Evolutionary conservation across 1,140 invertebrate genomes (phyloP).

Genomic region (Microplitis demolitor): DNA sequence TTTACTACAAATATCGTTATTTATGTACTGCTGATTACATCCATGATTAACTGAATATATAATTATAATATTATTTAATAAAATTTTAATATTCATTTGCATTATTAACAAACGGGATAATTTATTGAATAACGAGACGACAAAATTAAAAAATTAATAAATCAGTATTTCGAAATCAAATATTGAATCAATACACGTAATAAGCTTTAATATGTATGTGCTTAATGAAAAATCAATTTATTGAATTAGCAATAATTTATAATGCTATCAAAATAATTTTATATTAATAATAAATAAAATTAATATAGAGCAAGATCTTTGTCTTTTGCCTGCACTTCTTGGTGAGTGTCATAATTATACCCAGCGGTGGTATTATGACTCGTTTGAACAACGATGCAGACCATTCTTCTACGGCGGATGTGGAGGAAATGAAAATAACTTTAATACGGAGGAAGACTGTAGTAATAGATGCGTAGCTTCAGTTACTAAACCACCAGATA

Average conservation of each 20-base stretch:
- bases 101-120: too few species aligned
- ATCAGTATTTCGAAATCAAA: too few species aligned
- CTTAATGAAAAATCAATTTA: slow-evolving; percentile 10
- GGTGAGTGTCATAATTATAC: slow-evolving; percentile 83
- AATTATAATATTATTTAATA: too few species aligned
- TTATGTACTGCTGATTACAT: too few species aligned
- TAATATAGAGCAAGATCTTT: slow-evolving; percentile 71
- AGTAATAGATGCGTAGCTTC: slow-evolving; percentile 63
- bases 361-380: slow-evolving; percentile 84
- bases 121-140: too few species aligned
- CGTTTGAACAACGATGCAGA: slow-evolving; percentile 70
- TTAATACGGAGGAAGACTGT: slow-evolving; percentile 71
- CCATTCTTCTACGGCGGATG: slow-evolving; percentile 85
- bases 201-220: too few species aligned
- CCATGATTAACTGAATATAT: too few species aligned
- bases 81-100: too few species aligned
- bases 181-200: too few species aligned
- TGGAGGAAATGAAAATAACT: slow-evolving; percentile 83
- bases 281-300: slow-evolving; percentile 1
- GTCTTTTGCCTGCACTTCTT: slow-evolving; percentile 73
- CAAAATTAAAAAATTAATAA: too few species aligned
- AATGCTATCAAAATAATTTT: not conserved
- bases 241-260: not conserved
- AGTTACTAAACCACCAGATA: slow-evolving; percentile 43
- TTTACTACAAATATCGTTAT: too few species aligned